Base-by-base conservation (phyloP, 2,113 vertebrate species). In the Thymallus thymallus region DNA sequence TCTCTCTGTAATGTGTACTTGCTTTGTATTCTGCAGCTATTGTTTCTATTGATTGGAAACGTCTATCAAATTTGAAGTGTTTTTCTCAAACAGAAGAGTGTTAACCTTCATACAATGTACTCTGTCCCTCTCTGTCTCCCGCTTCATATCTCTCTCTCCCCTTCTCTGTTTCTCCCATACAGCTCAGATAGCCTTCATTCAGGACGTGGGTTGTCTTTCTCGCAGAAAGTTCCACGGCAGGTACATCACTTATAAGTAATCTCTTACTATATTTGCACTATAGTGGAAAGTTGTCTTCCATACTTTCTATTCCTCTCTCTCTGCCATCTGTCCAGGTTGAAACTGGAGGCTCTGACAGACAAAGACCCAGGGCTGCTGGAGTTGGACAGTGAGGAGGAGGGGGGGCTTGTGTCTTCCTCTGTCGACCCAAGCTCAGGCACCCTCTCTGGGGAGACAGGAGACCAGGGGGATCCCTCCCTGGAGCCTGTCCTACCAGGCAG, bases 111-210 rank as follows among this genome's bases (percentile, higher is more conserved):
- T 16, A 18, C 16, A 51, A 51, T 18, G 48, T 41, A 41, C 9
- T 41, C n/a, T n/a, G n/a, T n/a, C n/a, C n/a, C n/a, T n/a, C n/a
- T n/a, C n/a, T n/a, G n/a, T n/a, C n/a, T n/a, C n/a, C n/a, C n/a
- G n/a, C n/a, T n/a, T n/a, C n/a, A n/a, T n/a, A n/a, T n/a, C n/a
- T n/a, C 66, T 69, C 30, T 1, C 22, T 70, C 13, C 20, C 16
- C 66, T 48, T 5, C 46, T 45, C 5, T 5, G 13, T 51, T 16
- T 18, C 48, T 51, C 48, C 16, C 48, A 51, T 79, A 76, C 84
- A 98, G 97, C 94, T 91, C 96, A 99, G 86, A 97, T 98, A 82
- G 90, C 94, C 73, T 97, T 97, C 83, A 95, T 98, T 77, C 96
- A 98, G 78, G 96, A 98, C 0, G 88, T 98, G 83, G 96, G 96